Conservation (phyloP, 2,113 vertebrate species). For the Trematocara nigrifrons region DNA sequence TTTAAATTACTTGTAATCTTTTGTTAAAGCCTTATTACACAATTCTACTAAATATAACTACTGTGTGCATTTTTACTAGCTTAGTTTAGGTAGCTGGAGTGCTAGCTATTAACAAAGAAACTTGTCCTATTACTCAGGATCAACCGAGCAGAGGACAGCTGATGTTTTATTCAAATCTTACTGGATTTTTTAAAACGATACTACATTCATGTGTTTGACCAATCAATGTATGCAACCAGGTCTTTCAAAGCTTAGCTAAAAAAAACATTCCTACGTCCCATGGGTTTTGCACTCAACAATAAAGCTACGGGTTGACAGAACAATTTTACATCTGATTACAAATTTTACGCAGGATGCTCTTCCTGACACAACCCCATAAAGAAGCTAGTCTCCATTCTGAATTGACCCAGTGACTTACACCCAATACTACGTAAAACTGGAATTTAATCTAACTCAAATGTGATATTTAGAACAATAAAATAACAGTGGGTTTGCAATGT, state of each 20-base stretch:
- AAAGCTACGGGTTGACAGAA: not conserved
- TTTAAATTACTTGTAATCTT: not conserved
- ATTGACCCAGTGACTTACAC: not conserved
- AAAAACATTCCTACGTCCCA: not conserved
- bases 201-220: not conserved
- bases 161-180: not conserved
- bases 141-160: not conserved
- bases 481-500: not conserved
- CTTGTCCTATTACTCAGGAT: not conserved
- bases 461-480: not conserved
- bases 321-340: not conserved
- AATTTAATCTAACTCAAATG: not conserved
- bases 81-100: not conserved
- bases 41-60: not conserved
- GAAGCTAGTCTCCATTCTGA: not conserved
- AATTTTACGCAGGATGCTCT: not conserved
- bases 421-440: not conserved
- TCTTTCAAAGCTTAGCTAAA: not conserved
- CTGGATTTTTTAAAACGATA: not conserved
- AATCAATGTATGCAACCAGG: not conserved
- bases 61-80: not conserved
- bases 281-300: not conserved
- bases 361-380: not conserved
- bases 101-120: not conserved
- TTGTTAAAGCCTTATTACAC: not conserved